Evolutionary conservation across 2,888 invertebrate species (phyloP).

Genomic region (Brassicogethes aeneus): DNA sequence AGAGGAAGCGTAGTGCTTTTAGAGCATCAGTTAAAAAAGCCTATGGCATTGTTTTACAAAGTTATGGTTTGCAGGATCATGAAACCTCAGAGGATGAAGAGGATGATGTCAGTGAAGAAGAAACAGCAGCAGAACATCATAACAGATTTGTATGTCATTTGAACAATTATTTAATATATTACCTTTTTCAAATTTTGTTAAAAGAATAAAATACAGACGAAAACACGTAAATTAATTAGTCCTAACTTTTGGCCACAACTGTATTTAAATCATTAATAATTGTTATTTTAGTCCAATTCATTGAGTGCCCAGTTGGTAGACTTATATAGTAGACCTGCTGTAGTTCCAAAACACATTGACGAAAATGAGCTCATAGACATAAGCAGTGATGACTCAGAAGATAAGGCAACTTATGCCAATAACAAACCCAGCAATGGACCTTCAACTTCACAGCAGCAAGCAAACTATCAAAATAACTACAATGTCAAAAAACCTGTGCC

Average conservation of each 20-base stretch:
- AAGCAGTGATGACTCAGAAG: slow-evolving; percentile 65
- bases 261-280: not conserved
- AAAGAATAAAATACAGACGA: too few relatives aligned
- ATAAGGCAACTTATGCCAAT: slow-evolving; percentile 43
- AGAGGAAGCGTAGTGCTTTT: slow-evolving; percentile 73
- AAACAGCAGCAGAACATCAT: not conserved
- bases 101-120: slow-evolving; percentile 29
- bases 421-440: slow-evolving; percentile 28
- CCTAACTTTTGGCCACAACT: not conserved
- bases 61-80: slow-evolving; percentile 50
- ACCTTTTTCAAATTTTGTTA: not conserved
- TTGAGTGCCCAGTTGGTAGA: slow-evolving; percentile 41
- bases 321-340: slow-evolving; percentile 40
- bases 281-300: slow-evolving; percentile 7
- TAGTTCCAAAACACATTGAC: slow-evolving; percentile 37
- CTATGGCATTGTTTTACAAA: slow-evolving; percentile 62
- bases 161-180: slow-evolving; percentile 1
- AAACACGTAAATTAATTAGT: too few relatives aligned
- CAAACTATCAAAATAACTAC: too few relatives aligned
- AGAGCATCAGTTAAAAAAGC: slow-evolving; percentile 68
- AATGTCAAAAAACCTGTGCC: too few relatives aligned
- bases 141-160: slow-evolving; percentile 5
- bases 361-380: slow-evolving; percentile 71
- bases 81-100: slow-evolving; percentile 49
- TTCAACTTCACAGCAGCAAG: slow-evolving; percentile 45